Conservation (phyloP, 2,888 invertebrate genomes). For the Drosophila fungiperda region DNA sequence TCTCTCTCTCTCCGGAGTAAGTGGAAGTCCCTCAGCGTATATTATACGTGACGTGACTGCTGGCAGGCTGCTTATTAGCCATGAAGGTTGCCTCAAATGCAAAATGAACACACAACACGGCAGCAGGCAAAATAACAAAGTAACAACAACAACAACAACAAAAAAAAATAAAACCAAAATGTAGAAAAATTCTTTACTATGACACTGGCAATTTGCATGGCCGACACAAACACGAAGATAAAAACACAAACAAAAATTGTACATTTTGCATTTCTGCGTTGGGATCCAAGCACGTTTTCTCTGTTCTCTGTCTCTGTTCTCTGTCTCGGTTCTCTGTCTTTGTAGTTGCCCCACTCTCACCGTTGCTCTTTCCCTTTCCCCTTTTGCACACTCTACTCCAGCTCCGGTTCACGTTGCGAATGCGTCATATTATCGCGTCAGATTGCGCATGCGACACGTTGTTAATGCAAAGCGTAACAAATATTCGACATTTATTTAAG, state of each 20-base stretch:
- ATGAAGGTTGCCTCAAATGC: conserved; percentile 62
- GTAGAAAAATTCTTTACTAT: conserved; percentile 31
- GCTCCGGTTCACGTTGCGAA: conserved; percentile 47
- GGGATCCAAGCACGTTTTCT: conserved; percentile 32
- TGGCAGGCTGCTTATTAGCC: conserved; percentile 66
- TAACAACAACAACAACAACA: too few relatives aligned
- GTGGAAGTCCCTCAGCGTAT: conserved; percentile 10
- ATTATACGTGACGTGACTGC: conserved; percentile 68
- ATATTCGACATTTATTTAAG: neutral
- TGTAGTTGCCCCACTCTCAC: neutral
- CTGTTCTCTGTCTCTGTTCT: too few relatives aligned
- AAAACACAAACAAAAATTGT: conserved; percentile 1
- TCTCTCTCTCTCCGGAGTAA: conserved; percentile 1
- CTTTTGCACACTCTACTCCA: too few relatives aligned
- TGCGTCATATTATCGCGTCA: conserved; percentile 43
- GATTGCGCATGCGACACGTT: conserved; percentile 62
- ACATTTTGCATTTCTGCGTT: conserved; percentile 11
- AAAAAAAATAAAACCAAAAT: neutral
- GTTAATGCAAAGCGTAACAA: conserved; percentile 18
- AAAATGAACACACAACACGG: conserved; percentile 40
- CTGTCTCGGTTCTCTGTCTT: too few relatives aligned
- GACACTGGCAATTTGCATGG: conserved; percentile 70
- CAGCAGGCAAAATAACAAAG: conserved; percentile 2
- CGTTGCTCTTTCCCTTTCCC: neutral
- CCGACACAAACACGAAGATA: conserved; percentile 7